A percentile compares a stretch with the other conserved stretches of the same genome.
phyloP scores from a whole-genome alignment of 2,888 invertebrate genomes.

The Ypsolopha sequella region DNA sequence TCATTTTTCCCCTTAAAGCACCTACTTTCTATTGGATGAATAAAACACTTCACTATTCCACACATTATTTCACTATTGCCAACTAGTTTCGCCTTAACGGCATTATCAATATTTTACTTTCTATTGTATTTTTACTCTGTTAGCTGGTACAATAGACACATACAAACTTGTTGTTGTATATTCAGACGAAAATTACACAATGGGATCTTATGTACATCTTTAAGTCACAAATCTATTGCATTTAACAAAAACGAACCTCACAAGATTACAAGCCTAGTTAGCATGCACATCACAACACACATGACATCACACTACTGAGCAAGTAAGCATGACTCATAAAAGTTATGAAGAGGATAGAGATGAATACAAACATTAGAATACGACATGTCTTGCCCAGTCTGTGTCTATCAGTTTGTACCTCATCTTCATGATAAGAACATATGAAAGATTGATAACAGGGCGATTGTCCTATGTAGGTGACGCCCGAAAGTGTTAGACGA shows the following conservation, averaged over 20 bases:
- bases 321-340: constrained; percentile 14
- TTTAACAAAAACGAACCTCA: background rate
- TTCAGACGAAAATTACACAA: too few species aligned
- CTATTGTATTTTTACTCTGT: too few species aligned
- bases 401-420: background rate
- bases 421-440: background rate
- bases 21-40: too few species aligned
- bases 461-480: background rate
- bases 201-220: too few species aligned
- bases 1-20: too few species aligned
- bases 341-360: background rate
- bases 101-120: too few species aligned
- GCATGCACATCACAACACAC: constrained; percentile 34
- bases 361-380: background rate
- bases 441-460: background rate
- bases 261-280: constrained; percentile 16
- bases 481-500: constrained; percentile 13
- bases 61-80: too few species aligned
- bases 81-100: too few species aligned
- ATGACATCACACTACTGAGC: constrained; percentile 59
- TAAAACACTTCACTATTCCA: too few species aligned
- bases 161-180: too few species aligned
- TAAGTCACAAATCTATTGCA: background rate
- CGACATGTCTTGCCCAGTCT: too few species aligned
- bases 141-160: too few species aligned